Evolutionary conservation across 2,888 invertebrate species (phyloP).

Genomic region (Caenorhabditis sp.): DNA sequence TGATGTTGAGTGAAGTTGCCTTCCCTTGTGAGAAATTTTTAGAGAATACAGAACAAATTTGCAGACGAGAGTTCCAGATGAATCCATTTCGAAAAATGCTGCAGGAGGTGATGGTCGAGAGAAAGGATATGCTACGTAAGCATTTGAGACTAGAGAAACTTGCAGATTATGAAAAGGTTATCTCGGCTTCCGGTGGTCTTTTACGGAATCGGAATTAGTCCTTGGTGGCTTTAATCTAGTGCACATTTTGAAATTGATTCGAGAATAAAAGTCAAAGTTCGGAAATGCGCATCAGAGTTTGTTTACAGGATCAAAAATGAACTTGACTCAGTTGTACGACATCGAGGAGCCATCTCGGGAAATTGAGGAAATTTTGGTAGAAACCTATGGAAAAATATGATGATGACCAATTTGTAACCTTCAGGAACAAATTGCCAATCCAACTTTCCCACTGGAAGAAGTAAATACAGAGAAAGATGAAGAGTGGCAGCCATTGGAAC

Average conservation of each 20-base stretch:
- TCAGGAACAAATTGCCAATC: conserved; percentile 51
- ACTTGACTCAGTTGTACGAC: conserved; percentile 30
- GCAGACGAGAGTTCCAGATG: conserved; percentile 39
- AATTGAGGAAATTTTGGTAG: conserved; percentile 60
- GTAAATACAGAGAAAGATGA: conserved; percentile 61
- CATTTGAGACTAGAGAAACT: conserved; percentile 16
- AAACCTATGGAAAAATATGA: background rate
- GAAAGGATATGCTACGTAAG: conserved; percentile 68
- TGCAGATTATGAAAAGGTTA: conserved; percentile 40
- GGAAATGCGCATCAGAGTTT: conserved; percentile 2
- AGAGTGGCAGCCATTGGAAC: conserved; percentile 61
- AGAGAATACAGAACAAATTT: conserved; percentile 8
- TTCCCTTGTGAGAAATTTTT: background rate
- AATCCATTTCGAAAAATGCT: conserved; percentile 57
- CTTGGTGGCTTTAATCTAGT: conserved; percentile 29
- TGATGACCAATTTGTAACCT: background rate
- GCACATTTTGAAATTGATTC: background rate
- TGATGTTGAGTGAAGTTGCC: background rate
- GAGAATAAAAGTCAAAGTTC: conserved; percentile 14
- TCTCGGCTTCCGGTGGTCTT: conserved; percentile 46
- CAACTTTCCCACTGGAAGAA: conserved; percentile 58
- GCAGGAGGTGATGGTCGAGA: conserved; percentile 60
- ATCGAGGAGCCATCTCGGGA: conserved; percentile 51
- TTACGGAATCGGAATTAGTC: conserved; percentile 21
- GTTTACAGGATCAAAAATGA: conserved; percentile 43